Evolutionary conservation across 2,797 vertebrate species (phyloP), one percentile per base, ranked within the genome.

Genomic region (Poecilia gillii): DNA sequence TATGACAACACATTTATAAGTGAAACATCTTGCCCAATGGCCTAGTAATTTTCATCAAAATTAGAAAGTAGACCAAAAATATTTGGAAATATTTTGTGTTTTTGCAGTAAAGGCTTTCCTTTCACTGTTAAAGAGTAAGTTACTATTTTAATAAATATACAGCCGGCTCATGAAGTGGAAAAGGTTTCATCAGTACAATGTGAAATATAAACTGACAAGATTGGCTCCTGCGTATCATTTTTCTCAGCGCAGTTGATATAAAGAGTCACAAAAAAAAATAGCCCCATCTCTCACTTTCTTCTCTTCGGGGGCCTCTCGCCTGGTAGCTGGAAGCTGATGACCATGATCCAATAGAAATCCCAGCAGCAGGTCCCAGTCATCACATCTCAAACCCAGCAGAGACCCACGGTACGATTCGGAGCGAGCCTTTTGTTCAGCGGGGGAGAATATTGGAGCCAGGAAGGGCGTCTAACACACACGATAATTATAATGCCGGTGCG

Each of bases 301-400:
- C 53, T 45, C 36, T 75, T 73, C 18, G 11, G 3, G 39, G 78
- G 57, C 53, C n/a, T 0, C 81, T 76, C 1, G 59, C 68, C 43
- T 55, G 47, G 62, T 64, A 16, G 62, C 76, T 81, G 87, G 80
- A 84, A 76, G 80, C 49, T 82, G 83, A 87, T 73, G 83, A 86
- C 88, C 79, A 59, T 70, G 87, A 90, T 88, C 88, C 87, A 89
- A 92, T 91, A 89, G 89, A 85, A 92, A 88, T 85, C 90, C 81
- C 91, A 92, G 91, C 90, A 80, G 90, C 73, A 77, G 85, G 87
- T 85, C 79, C 75, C 77, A 12, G 76, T 75, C 75, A 55, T 80
- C 88, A 85, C 87, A 90, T 92, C 85, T 90, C 84, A 84, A 79
- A 81, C 89, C 72, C 89, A 90, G 87, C 88, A 75, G 89, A 85